A percentile compares a stretch with the other conserved stretches of the same genome.
Conservation (phyloP, 2,888 invertebrate genomes). For the Piscicola geometra region DNA sequence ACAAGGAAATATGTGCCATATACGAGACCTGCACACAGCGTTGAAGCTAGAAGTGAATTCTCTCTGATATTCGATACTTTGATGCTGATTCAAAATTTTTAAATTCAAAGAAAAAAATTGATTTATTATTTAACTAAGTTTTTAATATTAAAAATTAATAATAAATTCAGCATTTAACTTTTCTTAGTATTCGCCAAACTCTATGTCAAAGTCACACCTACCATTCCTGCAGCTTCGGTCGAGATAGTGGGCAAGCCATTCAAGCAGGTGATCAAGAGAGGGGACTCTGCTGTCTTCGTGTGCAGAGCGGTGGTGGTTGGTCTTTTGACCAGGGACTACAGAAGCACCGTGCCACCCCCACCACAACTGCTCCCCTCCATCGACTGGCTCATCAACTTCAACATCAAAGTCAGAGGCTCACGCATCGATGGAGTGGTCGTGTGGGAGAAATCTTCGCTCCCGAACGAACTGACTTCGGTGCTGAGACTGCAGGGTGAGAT, state of each 20-base stretch:
- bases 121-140: not conserved
- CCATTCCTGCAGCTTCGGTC: conserved; percentile 23
- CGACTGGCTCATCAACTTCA: conserved; percentile 24
- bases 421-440: not conserved
- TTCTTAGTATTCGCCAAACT: too few species aligned
- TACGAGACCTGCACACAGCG: too few species aligned
- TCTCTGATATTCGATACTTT: too few species aligned
- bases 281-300: conserved; percentile 19
- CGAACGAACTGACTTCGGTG: conserved; percentile 8
- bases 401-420: not conserved
- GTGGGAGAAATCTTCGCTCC: not conserved
- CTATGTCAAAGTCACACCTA: too few species aligned
- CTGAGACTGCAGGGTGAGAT: conserved; percentile 9
- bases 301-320: conserved; percentile 17
- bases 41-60: too few species aligned
- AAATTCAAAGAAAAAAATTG: too few species aligned
- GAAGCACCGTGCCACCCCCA: not conserved
- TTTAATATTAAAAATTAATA: not conserved
- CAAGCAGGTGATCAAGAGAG: not conserved
- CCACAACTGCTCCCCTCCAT: conserved; percentile 6
- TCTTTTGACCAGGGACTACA: not conserved
- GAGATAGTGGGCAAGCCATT: not conserved
- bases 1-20: too few species aligned
- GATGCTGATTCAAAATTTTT: too few species aligned
- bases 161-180: not conserved